Percentiles rank a stretch among this genome's conserved stretches.
phyloP scores from a whole-genome alignment of 2,113 vertebrate species.

The Hippoglossus stenolepis region DNA sequence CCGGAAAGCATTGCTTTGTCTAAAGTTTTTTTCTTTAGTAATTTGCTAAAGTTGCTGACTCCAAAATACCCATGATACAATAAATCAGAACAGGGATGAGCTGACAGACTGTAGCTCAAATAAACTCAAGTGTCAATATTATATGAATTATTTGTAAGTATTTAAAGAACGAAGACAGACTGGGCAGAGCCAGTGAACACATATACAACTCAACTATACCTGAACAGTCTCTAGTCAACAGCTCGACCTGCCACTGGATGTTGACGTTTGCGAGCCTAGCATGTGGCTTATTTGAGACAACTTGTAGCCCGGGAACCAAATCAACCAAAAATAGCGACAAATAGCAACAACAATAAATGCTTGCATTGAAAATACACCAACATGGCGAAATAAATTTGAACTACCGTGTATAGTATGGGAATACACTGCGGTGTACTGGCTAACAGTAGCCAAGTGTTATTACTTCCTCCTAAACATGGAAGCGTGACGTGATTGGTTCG shows the following conservation, averaged over 20 bases:
- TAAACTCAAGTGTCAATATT: too few species aligned
- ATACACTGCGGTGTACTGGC: fast-evolving
- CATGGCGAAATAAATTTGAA: not conserved
- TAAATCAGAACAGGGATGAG: too few species aligned
- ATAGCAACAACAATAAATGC: fast-evolving
- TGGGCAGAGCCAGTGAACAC: not conserved
- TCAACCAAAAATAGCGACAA: not conserved
- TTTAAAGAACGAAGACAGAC: too few species aligned
- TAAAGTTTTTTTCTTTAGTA: too few species aligned
- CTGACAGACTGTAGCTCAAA: not conserved
- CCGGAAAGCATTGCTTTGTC: too few species aligned
- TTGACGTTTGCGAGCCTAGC: slow-evolving; percentile 31
- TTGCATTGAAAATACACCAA: not conserved
- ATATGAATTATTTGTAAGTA: not conserved
- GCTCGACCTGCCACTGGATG: not conserved
- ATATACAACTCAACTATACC: not conserved
- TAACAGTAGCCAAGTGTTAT: not conserved
- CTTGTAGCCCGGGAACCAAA: not conserved
- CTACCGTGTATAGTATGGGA: fast-evolving
- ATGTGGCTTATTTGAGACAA: not conserved
- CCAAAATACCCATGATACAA: too few species aligned
- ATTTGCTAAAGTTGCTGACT: too few species aligned
- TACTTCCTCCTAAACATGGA: slow-evolving; percentile 49
- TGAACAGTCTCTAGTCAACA: not conserved
- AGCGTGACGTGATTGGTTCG: slow-evolving; percentile 40